phyloP scores from a whole-genome alignment of 1,140 invertebrate genomes.

The Fopius arisanus region DNA sequence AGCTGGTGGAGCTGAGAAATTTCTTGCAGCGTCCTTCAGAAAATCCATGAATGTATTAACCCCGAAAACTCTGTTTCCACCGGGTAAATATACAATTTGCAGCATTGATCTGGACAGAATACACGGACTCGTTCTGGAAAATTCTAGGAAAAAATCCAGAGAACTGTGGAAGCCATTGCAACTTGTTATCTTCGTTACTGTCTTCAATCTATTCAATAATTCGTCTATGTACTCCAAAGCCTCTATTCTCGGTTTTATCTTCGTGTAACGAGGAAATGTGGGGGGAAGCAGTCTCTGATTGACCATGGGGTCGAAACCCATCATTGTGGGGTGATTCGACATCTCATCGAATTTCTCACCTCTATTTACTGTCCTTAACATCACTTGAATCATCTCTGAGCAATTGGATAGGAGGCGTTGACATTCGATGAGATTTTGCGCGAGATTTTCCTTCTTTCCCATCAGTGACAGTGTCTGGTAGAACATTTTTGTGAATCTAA shows the following conservation, averaged over 20 bases:
- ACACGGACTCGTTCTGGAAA: constrained; percentile 85
- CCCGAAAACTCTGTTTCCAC: constrained; percentile 63
- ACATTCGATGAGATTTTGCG: constrained; percentile 68
- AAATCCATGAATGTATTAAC: constrained; percentile 77
- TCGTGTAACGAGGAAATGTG: constrained; percentile 96
- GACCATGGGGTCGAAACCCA: constrained; percentile 94
- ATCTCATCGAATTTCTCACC: constrained; percentile 79
- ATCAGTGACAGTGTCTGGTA: constrained; percentile 81
- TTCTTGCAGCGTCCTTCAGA: constrained; percentile 82
- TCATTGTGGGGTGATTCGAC: constrained; percentile 66
- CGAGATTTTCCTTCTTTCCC: constrained; percentile 68
- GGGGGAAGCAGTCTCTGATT: constrained; percentile 94
- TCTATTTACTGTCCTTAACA: constrained; percentile 78
- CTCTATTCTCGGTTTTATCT: constrained; percentile 85
- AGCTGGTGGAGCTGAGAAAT: constrained; percentile 88
- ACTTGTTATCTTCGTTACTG: constrained; percentile 83
- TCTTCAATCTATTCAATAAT: constrained; percentile 80
- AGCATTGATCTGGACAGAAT: constrained; percentile 92
- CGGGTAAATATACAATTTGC: constrained; percentile 81
- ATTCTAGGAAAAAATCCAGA: constrained; percentile 93
- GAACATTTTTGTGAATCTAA: constrained; percentile 86
- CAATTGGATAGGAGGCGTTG: constrained; percentile 75
- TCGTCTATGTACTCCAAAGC: constrained; percentile 87
- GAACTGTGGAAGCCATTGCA: constrained; percentile 82
- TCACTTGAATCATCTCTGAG: constrained; percentile 80